Percentiles rank a stretch among this genome's conserved stretches.
These are phyloP conservation scores for Holothuria glaberrima DNA, from an alignment of 35 echinoderm and acorn worm species.

Conservation along the genomic window DNA sequence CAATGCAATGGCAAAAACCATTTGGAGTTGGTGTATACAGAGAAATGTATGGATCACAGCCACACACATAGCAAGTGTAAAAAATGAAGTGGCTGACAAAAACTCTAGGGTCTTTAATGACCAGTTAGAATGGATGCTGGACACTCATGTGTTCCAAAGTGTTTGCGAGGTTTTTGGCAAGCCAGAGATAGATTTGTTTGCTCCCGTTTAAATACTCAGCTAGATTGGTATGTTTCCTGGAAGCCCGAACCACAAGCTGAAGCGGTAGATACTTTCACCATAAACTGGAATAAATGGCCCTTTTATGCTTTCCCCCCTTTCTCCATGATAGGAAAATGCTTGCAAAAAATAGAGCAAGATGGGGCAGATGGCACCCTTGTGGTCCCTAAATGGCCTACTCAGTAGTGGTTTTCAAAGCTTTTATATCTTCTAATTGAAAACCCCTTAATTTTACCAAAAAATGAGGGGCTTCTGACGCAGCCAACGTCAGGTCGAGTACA, in stretches of 20 bases:
- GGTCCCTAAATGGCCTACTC: conserved; percentile 42
- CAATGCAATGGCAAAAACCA: conserved; percentile 18
- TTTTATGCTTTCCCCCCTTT: conserved; percentile 56
- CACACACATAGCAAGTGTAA: conserved; percentile 9
- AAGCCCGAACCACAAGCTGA: conserved; percentile 20
- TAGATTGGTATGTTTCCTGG: conserved; percentile 42
- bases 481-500: neutral
- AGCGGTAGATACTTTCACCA: conserved; percentile 15
- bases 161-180: neutral
- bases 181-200: conserved; percentile 60
- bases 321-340: conserved; percentile 2
- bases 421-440: neutral
- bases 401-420: conserved; percentile 19
- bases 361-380: conserved; percentile 32
- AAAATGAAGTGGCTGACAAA: conserved; percentile 14
- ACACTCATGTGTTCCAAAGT: neutral
- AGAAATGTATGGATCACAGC: conserved; percentile 32
- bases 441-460: neutral
- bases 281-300: neutral
- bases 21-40: no score
- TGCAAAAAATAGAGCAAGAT: conserved; percentile 37
- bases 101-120: no score
- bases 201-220: conserved; percentile 18
- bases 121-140: conserved; percentile 49
- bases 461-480: neutral